phyloP scores from a whole-genome alignment of 2,113 vertebrate species.

The Natator depressus region DNA sequence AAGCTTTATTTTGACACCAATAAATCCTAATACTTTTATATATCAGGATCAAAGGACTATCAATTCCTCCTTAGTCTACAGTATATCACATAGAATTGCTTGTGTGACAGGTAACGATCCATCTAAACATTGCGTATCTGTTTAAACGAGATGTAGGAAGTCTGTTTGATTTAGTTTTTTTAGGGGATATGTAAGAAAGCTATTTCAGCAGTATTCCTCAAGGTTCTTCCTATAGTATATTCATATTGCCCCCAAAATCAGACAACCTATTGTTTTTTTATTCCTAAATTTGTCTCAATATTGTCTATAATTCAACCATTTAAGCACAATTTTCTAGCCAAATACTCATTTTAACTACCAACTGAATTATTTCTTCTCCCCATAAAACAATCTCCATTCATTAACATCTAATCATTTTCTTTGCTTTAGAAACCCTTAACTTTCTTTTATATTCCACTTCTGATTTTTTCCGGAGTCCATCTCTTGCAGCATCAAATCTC shows the following conservation, averaged over 20 bases:
- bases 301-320: neutral
- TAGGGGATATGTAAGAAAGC: neutral
- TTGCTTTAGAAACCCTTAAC: neutral
- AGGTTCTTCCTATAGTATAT: neutral
- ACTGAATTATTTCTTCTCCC: neutral
- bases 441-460: conserved; percentile 8
- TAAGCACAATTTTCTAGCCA: neutral
- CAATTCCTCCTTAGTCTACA: neutral
- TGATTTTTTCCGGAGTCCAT: neutral
- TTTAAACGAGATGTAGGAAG: neutral
- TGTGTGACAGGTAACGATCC: neutral
- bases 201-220: fast-evolving
- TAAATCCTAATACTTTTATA: neutral
- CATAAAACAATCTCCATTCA: neutral
- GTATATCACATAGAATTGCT: neutral
- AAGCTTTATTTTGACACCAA: neutral
- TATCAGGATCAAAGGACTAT: neutral
- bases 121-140: fast-evolving
- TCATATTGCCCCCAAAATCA: neutral
- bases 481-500: neutral
- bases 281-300: neutral
- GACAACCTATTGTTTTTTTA: neutral
- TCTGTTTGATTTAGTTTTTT: neutral
- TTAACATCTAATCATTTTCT: neutral
- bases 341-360: neutral